Percentiles rank a stretch among this genome's conserved stretches.
phyloP scores from a whole-genome alignment of 2,888 invertebrate species.

The Dynastes maya region DNA sequence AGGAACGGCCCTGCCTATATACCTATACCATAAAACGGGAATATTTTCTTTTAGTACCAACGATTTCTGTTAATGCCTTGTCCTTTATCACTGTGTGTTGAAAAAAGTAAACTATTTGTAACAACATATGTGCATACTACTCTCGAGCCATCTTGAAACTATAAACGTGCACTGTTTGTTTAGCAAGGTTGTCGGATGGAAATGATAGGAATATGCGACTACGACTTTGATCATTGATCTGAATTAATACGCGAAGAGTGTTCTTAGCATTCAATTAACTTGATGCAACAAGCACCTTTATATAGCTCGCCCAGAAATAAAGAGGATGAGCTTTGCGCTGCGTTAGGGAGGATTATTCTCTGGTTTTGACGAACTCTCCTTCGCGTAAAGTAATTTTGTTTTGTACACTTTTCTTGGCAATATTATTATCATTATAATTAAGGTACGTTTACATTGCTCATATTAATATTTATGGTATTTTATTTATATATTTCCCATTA shows the following conservation, averaged over 20 bases:
- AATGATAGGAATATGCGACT: slow-evolving; percentile 48
- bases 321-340: slow-evolving; percentile 51
- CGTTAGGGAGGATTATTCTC: slow-evolving; percentile 26
- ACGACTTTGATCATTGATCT: slow-evolving; percentile 60
- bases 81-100: background rate
- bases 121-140: background rate
- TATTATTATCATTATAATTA: background rate
- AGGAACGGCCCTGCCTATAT: too few species aligned
- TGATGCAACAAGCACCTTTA: slow-evolving; percentile 58
- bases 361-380: slow-evolving; percentile 4
- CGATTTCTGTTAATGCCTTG: too few species aligned
- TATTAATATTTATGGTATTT: background rate
- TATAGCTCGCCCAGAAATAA: slow-evolving; percentile 45
- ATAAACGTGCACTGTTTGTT: slow-evolving; percentile 61
- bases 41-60: too few species aligned
- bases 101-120: background rate
- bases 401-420: background rate
- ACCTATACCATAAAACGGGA: too few species aligned
- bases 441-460: background rate
- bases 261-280: slow-evolving; percentile 63
- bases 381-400: slow-evolving; percentile 23
- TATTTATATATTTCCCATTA: too few species aligned
- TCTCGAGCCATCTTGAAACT: slow-evolving; percentile 24
- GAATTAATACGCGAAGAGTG: slow-evolving; percentile 59
- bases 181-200: slow-evolving; percentile 43